Conservation (phyloP, 2,888 invertebrate genomes). For the Eutolmus rufibarbis region DNA sequence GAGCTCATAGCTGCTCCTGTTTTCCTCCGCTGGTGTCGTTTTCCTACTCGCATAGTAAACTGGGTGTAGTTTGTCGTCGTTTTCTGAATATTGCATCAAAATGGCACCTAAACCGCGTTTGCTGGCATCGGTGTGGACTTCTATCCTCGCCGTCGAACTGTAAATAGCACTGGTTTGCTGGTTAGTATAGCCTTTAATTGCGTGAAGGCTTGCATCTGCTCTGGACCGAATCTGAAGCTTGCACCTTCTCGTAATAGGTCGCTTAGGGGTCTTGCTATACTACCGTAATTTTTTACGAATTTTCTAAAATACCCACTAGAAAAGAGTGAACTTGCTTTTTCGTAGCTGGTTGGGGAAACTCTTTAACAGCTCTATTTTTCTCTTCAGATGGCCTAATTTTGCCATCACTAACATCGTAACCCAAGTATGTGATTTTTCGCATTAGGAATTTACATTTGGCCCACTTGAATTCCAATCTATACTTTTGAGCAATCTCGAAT, state of each 20-base stretch:
- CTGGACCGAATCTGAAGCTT: background rate
- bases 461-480: background rate
- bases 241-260: background rate
- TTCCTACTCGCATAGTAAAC: conserved; percentile 52
- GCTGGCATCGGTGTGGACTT: conserved; percentile 53
- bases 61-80: conserved; percentile 48
- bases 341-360: background rate
- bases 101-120: conserved; percentile 51
- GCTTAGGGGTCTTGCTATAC: background rate
- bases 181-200: background rate
- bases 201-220: background rate
- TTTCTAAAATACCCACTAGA: background rate
- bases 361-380: background rate
- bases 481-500: background rate
- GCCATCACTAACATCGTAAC: background rate
- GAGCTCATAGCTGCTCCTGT: conserved; percentile 42
- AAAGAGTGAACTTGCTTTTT: background rate
- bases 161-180: conserved; percentile 46
- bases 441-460: background rate
- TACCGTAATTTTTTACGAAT: background rate
- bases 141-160: conserved; percentile 47
- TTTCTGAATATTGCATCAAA: conserved; percentile 47
- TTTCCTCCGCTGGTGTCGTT: conserved; percentile 50
- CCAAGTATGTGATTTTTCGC: background rate
- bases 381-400: background rate